phyloP scores from a whole-genome alignment of 2,888 invertebrate species.

The Andrena praecox region DNA sequence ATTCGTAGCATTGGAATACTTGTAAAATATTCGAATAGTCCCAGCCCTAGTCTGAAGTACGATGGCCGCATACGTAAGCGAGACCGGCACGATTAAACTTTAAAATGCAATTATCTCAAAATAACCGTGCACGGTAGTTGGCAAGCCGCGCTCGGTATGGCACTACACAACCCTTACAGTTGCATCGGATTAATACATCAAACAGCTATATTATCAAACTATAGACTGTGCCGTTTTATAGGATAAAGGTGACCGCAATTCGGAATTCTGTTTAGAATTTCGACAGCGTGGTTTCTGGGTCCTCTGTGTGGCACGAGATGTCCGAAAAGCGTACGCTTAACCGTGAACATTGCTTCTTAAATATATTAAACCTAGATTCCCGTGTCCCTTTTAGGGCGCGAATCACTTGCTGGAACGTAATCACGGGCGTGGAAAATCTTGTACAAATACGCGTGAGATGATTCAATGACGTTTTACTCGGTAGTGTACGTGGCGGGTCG shows the following conservation, averaged over 20 bases:
- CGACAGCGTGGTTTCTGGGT: neutral
- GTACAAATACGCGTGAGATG: neutral
- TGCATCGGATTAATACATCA: slow-evolving; percentile 55
- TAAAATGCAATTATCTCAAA: slow-evolving; percentile 62
- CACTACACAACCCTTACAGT: slow-evolving; percentile 45
- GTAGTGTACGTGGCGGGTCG: slow-evolving; percentile 5
- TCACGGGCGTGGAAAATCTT: no score
- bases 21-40: no score
- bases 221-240: slow-evolving; percentile 4
- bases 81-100: slow-evolving; percentile 49
- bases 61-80: slow-evolving; percentile 23
- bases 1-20: no score
- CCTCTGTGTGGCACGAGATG: neutral
- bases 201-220: slow-evolving; percentile 46
- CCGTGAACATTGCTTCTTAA: no score
- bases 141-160: slow-evolving; percentile 34
- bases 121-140: slow-evolving; percentile 49
- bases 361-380: no score
- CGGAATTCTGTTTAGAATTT: slow-evolving; percentile 35
- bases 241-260: slow-evolving; percentile 14
- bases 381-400: no score
- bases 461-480: slow-evolving; percentile 13
- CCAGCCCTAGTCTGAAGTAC: slow-evolving; percentile 24
- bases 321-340: neutral
- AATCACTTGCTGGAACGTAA: no score